Conservation (phyloP, 2,888 invertebrate species). For the Oligia latruncula region DNA sequence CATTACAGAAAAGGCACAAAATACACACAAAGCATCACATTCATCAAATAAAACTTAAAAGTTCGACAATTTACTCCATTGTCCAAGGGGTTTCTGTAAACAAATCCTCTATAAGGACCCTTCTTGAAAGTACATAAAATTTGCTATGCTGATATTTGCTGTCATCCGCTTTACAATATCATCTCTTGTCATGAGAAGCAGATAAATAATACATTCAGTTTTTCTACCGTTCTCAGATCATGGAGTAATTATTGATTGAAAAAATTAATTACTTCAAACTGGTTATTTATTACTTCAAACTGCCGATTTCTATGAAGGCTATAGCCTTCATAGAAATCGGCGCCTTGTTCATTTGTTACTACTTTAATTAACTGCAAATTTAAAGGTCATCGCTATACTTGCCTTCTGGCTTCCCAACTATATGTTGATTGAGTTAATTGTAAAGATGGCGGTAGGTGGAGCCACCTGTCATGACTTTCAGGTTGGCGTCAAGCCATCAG, state of each 20-base stretch:
- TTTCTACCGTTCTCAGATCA: slow-evolving; percentile 23
- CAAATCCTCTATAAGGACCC: background rate
- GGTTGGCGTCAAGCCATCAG: background rate
- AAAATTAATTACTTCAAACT: background rate
- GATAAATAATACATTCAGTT: background rate
- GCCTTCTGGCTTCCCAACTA: background rate
- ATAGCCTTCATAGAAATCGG: slow-evolving; percentile 19
- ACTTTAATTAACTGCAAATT: background rate
- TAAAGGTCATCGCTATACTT: slow-evolving; percentile 10
- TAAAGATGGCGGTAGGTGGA: slow-evolving; percentile 8
- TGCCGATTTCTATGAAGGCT: no score
- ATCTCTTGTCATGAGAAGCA: slow-evolving; percentile 1
- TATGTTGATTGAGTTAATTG: background rate
- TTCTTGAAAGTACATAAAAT: background rate
- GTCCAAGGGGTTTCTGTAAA: background rate
- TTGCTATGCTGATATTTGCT: background rate
- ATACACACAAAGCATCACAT: no score
- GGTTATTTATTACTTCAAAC: no score
- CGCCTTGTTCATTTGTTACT: slow-evolving; percentile 15
- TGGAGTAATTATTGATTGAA: background rate
- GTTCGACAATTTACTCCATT: background rate
- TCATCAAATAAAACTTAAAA: background rate
- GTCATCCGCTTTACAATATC: background rate
- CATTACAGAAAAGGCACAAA: no score
- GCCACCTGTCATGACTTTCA: slow-evolving; percentile 6